Conservation (phyloP, 2,888 invertebrate species). For the Ophion slaviceki region DNA sequence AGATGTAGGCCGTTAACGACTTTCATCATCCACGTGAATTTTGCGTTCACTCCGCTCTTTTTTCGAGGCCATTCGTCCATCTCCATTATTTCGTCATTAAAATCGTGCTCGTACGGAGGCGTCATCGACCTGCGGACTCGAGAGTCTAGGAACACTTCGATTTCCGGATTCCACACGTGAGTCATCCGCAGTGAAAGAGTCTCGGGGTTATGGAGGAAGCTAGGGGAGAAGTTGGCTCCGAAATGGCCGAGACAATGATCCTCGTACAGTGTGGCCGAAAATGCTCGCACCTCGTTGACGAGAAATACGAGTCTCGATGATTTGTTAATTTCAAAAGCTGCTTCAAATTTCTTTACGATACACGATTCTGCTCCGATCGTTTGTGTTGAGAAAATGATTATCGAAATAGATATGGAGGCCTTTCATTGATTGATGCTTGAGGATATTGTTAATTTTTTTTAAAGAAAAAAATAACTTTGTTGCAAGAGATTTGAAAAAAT, state of each 20-base stretch:
- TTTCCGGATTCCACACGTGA: slow-evolving; percentile 64
- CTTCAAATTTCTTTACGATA: too few species aligned
- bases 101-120: neutral
- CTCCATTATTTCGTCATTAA: slow-evolving; percentile 17
- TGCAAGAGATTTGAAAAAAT: too few species aligned
- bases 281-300: neutral
- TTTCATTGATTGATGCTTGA: too few species aligned
- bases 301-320: neutral
- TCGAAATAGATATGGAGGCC: too few species aligned
- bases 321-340: too few species aligned
- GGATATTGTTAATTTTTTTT: too few species aligned
- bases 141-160: slow-evolving; percentile 18
- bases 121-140: slow-evolving; percentile 34
- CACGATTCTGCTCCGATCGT: too few species aligned
- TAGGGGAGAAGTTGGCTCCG: slow-evolving; percentile 19
- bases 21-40: neutral
- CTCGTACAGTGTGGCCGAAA: neutral
- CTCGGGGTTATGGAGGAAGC: slow-evolving; percentile 2
- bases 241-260: neutral
- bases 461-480: too few species aligned
- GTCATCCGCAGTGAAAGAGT: slow-evolving; percentile 37
- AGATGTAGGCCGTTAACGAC: neutral
- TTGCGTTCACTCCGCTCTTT: neutral
- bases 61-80: neutral
- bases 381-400: too few species aligned